These are phyloP conservation scores for Gonioctena quinquepunctata DNA, from an alignment of 1,140 invertebrate genomes.

Conservation along the genomic window DNA sequence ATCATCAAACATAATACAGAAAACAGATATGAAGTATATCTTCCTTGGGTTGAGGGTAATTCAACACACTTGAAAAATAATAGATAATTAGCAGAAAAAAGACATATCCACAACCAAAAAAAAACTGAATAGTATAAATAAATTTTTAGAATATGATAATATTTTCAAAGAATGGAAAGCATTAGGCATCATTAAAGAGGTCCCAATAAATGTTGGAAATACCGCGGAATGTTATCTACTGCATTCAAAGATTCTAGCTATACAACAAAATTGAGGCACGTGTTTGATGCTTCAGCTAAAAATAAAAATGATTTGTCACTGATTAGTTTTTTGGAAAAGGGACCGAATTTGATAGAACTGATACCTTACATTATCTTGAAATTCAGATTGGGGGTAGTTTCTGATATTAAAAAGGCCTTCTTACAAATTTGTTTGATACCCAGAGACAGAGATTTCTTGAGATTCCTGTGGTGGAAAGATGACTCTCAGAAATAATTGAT, in stretches of 20 bases:
- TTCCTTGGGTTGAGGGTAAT: no score
- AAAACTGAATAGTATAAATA: no score
- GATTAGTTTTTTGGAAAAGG: slow-evolving; percentile 42
- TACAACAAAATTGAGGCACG: not conserved
- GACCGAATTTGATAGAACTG: slow-evolving; percentile 53
- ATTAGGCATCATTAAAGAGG: no score
- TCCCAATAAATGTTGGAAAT: slow-evolving; percentile 21
- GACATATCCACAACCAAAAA: no score
- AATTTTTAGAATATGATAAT: no score
- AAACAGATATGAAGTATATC: no score
- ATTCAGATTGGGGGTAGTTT: slow-evolving; percentile 53
- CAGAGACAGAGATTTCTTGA: slow-evolving; percentile 15
- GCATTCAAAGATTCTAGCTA: slow-evolving; percentile 23
- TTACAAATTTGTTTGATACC: not conserved
- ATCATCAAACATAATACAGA: no score
- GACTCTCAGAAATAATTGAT: not conserved
- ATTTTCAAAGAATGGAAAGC: no score
- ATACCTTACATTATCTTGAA: slow-evolving; percentile 50
- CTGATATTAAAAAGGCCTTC: slow-evolving; percentile 47
- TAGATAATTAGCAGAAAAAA: no score
- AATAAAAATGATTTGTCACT: slow-evolving; percentile 9
- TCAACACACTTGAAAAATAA: no score
- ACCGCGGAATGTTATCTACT: slow-evolving; percentile 23
- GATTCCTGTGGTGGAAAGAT: slow-evolving; percentile 9
- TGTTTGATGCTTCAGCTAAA: not conserved